Conservation (phyloP, 2,888 invertebrate species). For the Clusia tigrina region DNA sequence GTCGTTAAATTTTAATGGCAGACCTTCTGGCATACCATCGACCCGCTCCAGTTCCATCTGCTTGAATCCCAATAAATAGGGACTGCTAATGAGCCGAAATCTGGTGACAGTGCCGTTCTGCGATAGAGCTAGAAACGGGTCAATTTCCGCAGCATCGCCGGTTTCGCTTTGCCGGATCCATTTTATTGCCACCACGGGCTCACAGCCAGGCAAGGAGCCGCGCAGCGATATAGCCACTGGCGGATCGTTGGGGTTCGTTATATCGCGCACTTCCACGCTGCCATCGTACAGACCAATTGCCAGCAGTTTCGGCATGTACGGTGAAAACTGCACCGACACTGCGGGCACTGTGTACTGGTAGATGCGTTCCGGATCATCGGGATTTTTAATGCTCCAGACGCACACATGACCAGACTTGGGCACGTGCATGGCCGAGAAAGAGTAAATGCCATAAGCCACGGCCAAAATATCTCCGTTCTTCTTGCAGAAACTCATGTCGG, state of each 20-base stretch:
- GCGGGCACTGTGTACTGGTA: constrained; percentile 73
- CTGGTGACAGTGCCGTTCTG: constrained; percentile 72
- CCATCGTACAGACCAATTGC: constrained; percentile 81
- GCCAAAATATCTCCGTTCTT: constrained; percentile 75
- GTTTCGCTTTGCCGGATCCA: constrained; percentile 67
- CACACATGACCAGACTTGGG: constrained; percentile 71
- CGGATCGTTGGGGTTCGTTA: constrained; percentile 67
- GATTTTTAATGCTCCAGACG: constrained; percentile 84
- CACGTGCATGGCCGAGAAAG: constrained; percentile 67
- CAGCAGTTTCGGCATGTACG: constrained; percentile 73
- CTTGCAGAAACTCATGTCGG: constrained; percentile 72
- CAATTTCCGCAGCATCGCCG: constrained; percentile 61
- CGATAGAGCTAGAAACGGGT: constrained; percentile 70
- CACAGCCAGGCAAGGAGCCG: constrained; percentile 69
- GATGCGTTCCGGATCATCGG: constrained; percentile 75
- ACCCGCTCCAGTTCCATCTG: constrained; percentile 74
- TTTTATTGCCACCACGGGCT: constrained; percentile 73
- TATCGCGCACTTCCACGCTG: constrained; percentile 74
- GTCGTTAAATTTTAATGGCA: constrained; percentile 49
- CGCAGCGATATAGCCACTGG: constrained; percentile 68
- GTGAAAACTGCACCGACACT: constrained; percentile 76
- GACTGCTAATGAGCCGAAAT: constrained; percentile 68
- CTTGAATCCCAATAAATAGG: constrained; percentile 69
- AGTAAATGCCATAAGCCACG: constrained; percentile 77
- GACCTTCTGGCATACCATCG: constrained; percentile 73